phyloP scores from a whole-genome alignment of 1,140 invertebrate species.

The Lerema accius region DNA sequence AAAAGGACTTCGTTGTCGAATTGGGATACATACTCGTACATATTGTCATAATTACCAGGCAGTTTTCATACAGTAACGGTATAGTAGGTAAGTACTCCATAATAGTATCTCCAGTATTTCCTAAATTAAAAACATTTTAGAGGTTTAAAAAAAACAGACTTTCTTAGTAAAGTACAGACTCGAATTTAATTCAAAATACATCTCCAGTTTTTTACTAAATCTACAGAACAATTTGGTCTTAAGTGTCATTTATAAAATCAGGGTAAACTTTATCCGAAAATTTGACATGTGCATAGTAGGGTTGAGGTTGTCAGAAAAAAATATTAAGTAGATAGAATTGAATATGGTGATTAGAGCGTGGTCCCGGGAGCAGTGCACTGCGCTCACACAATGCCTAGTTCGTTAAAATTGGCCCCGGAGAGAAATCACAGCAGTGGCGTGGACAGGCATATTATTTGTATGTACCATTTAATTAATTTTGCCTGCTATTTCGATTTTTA shows the following conservation, averaged over 20 bases:
- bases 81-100: too few relatives aligned
- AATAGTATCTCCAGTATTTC: too few relatives aligned
- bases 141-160: too few relatives aligned
- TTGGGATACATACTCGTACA: too few relatives aligned
- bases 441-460: constrained; percentile 21
- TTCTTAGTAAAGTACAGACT: too few relatives aligned
- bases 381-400: constrained; percentile 63
- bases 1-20: too few relatives aligned
- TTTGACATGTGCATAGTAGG: constrained; percentile 56
- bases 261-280: constrained; percentile 39
- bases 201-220: too few relatives aligned
- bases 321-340: constrained; percentile 71
- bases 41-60: too few relatives aligned
- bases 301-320: constrained; percentile 65
- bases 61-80: too few relatives aligned
- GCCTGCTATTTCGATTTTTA: background rate
- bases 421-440: constrained; percentile 26
- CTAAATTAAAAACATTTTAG: too few relatives aligned
- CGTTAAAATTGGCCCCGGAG: constrained; percentile 60
- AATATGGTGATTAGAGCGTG: constrained; percentile 68
- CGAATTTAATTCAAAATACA: too few relatives aligned
- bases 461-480: background rate
- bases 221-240: background rate
- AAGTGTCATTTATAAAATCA: background rate
- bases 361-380: constrained; percentile 34